Evolutionary conservation across 2,888 invertebrate species (phyloP), one percentile per base, ranked within the genome.

Genomic region (Halictus ligatus): DNA sequence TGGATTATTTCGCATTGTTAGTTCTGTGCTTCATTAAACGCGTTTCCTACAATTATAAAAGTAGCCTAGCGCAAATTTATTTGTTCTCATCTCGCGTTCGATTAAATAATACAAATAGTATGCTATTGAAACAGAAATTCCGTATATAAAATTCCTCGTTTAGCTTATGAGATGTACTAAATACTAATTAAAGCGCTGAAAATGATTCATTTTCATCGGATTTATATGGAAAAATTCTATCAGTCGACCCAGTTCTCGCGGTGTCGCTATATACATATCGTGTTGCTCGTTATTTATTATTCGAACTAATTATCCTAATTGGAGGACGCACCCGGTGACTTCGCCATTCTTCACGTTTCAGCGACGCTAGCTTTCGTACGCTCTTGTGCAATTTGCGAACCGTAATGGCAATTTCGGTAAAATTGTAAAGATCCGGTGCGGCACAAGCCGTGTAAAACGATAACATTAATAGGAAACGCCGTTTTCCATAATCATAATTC

Each of bases 291-390:
- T 69, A 40, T 69, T 69, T 73, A 46, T 35, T 58, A 50, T 73
- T n/a, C 58, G 29, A 35, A 46, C 58, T 40, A 79, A 73, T 79
- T 72, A 79, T n/a, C 46, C 73, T 73, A 79, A 79, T 79, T 79
- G 78, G 72, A 58, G 18, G 43, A 79, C 29, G 46, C 64, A 35
- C 46, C 46, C 64, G 25, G 29, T 15, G 29, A 43, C 60, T 46
- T 29, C 25, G 15, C 15, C 29, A 46, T 64, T 48, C 48, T 48
- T 76, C 5, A 43, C 18, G 58, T 46, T 60, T 5, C 25, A 58
- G 25, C 54, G 54, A 13, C n/a, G 58, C 48, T n/a, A 8, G 10
- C 43, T 67, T 35, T 12, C 40, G 12, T 40, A 40, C 40, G 69
- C 40, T 71, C n/a, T 21, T n/a, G 12, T 7, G 43, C n/a, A 13